phyloP scores from a whole-genome alignment of 2,113 vertebrate species.

The Regulus satrapa region DNA sequence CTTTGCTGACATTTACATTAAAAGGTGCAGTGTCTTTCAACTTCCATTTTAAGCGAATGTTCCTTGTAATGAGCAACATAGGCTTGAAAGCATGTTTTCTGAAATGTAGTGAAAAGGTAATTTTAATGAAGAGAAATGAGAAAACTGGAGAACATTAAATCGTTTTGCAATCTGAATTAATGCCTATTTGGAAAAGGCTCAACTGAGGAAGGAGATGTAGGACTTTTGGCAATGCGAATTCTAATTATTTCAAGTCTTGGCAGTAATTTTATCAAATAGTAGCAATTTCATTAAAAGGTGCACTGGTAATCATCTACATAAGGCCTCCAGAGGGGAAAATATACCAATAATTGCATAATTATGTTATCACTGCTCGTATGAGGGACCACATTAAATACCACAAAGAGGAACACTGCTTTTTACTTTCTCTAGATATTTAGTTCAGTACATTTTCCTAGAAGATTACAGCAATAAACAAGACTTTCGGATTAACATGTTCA shows the following conservation, averaged over 20 bases:
- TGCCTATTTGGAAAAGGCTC: constrained; percentile 51
- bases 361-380: constrained; percentile 50
- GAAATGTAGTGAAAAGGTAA: constrained; percentile 25
- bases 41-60: constrained; percentile 28
- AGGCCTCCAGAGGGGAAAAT: constrained; percentile 45
- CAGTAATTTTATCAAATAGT: constrained; percentile 69
- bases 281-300: constrained; percentile 71
- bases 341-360: constrained; percentile 68
- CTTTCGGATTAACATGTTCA: constrained; percentile 7
- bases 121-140: constrained; percentile 18
- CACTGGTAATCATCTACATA: constrained; percentile 47
- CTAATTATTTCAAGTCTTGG: constrained; percentile 72
- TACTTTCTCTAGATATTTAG: constrained; percentile 35
- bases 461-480: constrained; percentile 43
- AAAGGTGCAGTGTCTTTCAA: constrained; percentile 47
- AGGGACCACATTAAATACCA: constrained; percentile 55
- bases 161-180: constrained; percentile 55
- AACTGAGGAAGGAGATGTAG: constrained; percentile 56
- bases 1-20: constrained; percentile 60
- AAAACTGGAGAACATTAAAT: background rate
- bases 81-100: constrained; percentile 37
- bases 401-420: constrained; percentile 27
- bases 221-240: constrained; percentile 65
- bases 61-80: constrained; percentile 27
- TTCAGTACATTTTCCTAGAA: constrained; percentile 44